Conservation (phyloP, 2,113 vertebrate genomes). For the Pseudorhombus dupliciocellatus region DNA sequence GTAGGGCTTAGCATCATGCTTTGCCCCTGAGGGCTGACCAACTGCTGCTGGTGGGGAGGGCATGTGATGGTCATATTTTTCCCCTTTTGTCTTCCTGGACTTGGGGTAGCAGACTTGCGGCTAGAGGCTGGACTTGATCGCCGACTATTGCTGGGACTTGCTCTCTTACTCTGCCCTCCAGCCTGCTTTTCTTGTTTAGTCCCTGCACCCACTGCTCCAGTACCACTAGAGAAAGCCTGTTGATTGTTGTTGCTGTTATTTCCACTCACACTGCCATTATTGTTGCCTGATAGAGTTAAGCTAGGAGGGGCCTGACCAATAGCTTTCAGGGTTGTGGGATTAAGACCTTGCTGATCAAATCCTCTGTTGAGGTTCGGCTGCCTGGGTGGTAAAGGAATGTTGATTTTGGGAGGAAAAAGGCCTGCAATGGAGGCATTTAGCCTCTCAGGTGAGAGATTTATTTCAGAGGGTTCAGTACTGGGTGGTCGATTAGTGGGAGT, state of each 20-base stretch:
- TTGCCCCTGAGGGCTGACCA: conserved; percentile 85
- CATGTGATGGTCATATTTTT: conserved; percentile 85
- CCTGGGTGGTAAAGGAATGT: conserved; percentile 96
- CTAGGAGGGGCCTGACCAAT: conserved; percentile 96
- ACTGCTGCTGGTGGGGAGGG: conserved; percentile 84
- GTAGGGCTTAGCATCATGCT: conserved; percentile 84
- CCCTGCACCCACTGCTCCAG: conserved; percentile 65
- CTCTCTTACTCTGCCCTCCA: conserved; percentile 87
- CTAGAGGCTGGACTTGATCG: conserved; percentile 94
- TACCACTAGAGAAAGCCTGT: conserved; percentile 69
- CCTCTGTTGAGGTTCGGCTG: conserved; percentile 90
- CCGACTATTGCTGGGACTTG: conserved; percentile 94
- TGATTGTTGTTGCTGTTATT: conserved; percentile 75
- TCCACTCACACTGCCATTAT: conserved; percentile 66
- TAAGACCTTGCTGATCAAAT: conserved; percentile 98
- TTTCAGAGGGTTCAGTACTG: conserved; percentile 97
- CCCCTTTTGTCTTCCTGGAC: conserved; percentile 94
- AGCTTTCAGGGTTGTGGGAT: conserved; percentile 97
- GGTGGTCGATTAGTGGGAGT: conserved; percentile 97
- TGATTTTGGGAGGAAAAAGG: conserved; percentile 97
- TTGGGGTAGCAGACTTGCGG: conserved; percentile 91
- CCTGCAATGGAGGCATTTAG: conserved; percentile 98
- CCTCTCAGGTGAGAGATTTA: conserved; percentile 96
- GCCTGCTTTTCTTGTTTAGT: conserved; percentile 89
- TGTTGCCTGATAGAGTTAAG: conserved; percentile 78